phyloP scores from a whole-genome alignment of 2,888 invertebrate species.

The Trachelus stipa region DNA sequence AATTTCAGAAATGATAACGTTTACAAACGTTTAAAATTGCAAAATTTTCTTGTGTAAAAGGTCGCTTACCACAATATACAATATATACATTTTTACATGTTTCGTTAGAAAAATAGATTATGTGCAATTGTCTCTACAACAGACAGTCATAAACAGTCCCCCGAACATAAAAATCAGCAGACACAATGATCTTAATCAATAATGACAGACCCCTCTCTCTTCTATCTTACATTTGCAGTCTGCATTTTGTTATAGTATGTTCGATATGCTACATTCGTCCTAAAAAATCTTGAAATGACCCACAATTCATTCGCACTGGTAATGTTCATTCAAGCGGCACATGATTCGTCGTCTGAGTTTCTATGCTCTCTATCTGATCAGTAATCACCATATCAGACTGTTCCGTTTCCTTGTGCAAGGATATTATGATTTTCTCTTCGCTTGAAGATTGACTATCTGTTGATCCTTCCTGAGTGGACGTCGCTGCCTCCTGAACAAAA shows the following conservation, averaged over 20 bases:
- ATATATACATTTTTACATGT: conserved; percentile 55
- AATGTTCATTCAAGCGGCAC: conserved; percentile 54
- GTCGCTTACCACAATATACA: conserved; percentile 59
- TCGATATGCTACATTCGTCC: not conserved
- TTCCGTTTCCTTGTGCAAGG: conserved; percentile 75
- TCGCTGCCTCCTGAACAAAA: conserved; percentile 73
- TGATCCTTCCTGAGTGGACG: conserved; percentile 79
- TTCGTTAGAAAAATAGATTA: conserved; percentile 57
- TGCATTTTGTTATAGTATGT: not conserved
- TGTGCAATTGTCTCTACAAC: not conserved
- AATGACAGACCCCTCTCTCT: not conserved
- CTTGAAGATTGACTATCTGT: conserved; percentile 79
- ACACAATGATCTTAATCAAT: not conserved
- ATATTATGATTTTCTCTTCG: conserved; percentile 83
- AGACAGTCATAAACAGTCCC: not conserved
- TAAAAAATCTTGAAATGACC: not conserved
- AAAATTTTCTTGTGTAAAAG: conserved; percentile 57
- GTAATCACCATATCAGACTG: conserved; percentile 65
- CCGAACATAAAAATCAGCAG: not conserved
- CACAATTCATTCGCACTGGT: not conserved
- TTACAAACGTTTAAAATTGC: conserved; percentile 58
- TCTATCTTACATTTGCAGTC: not conserved
- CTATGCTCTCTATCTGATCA: conserved; percentile 54
- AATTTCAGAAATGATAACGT: conserved; percentile 23
- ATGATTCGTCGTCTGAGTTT: conserved; percentile 54